Percentiles rank a stretch among this genome's conserved stretches.
These are phyloP conservation scores for Axinella damicornis DNA, from an alignment of 37 sponge, comb jelly and placozoan genomes.

Conservation along the genomic window DNA sequence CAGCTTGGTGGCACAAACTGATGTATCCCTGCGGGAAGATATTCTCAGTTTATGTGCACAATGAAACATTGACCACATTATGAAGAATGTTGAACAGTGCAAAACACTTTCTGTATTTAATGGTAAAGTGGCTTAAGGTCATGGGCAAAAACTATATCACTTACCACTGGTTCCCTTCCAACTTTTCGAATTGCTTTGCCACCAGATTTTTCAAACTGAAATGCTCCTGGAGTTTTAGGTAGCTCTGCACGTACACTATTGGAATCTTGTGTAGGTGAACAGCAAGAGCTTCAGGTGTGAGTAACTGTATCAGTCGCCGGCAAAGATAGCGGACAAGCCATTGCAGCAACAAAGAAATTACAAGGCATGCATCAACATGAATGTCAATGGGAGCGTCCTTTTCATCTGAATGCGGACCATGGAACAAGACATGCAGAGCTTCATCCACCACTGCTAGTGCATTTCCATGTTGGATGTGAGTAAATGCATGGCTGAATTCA, in stretches of 20 bases:
- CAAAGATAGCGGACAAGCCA: conserved; percentile 47
- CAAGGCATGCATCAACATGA: background rate
- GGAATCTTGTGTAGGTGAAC: conserved; percentile 29
- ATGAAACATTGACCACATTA: no score
- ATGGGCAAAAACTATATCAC: no score
- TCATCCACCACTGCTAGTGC: no score
- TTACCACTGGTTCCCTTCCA: no score
- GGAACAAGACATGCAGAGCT: no score
- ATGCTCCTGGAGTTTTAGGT: conserved; percentile 71
- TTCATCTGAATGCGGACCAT: no score
- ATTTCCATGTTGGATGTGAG: background rate
- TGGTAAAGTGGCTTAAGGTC: no score
- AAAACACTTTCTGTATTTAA: no score
- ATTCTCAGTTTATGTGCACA: no score
- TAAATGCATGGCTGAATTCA: background rate
- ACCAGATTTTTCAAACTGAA: conserved; percentile 68
- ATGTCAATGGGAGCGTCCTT: no score
- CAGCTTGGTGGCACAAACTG: conserved; percentile 58
- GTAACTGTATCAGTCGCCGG: conserved; percentile 53
- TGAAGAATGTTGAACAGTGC: no score
- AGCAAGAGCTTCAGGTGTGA: conserved; percentile 55
- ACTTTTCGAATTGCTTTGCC: background rate
- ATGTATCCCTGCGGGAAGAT: no score
- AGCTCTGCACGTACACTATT: conserved; percentile 28
- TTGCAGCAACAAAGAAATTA: conserved; percentile 16